A percentile compares a stretch with the other conserved stretches of the same genome.
Evolutionary conservation across 1,140 invertebrate genomes (phyloP).

Genomic region (Tribolium castaneum): DNA sequence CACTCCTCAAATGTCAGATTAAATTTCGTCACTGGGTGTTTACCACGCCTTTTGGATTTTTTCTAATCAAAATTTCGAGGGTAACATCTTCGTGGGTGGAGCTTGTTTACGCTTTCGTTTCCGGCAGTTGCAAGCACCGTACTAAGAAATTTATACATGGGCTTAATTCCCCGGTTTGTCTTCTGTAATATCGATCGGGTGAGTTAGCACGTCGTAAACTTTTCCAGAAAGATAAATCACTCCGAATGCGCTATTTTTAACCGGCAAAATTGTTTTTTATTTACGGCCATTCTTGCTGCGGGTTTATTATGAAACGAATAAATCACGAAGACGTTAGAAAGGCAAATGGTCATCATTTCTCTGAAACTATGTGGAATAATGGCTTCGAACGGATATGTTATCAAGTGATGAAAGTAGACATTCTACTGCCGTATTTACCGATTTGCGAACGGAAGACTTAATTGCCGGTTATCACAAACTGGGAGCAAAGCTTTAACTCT

Average conservation of each 20-base stretch:
- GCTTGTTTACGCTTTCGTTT: background rate
- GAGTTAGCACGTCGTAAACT: constrained; percentile 33
- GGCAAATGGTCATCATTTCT: constrained; percentile 23
- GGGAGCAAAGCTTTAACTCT: too few relatives aligned
- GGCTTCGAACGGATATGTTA: background rate
- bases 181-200: constrained; percentile 8
- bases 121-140: background rate
- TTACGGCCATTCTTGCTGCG: background rate
- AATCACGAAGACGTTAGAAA: constrained; percentile 24
- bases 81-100: constrained; percentile 1
- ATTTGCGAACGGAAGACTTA: too few relatives aligned
- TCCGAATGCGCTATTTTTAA: constrained; percentile 22
- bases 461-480: too few relatives aligned
- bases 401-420: constrained; percentile 4
- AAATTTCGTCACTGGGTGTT: background rate
- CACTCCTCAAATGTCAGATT: background rate
- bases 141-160: background rate
- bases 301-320: constrained; percentile 8
- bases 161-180: constrained; percentile 19
- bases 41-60: background rate
- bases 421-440: background rate
- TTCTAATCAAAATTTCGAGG: background rate
- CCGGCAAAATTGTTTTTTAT: constrained; percentile 18
- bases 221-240: constrained; percentile 34
- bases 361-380: constrained; percentile 24